Percentiles rank a stretch among this genome's conserved stretches.
These are phyloP conservation scores for Holocentrus rufus DNA, from an alignment of 2,797 vertebrate genomes.

Conservation along the genomic window DNA sequence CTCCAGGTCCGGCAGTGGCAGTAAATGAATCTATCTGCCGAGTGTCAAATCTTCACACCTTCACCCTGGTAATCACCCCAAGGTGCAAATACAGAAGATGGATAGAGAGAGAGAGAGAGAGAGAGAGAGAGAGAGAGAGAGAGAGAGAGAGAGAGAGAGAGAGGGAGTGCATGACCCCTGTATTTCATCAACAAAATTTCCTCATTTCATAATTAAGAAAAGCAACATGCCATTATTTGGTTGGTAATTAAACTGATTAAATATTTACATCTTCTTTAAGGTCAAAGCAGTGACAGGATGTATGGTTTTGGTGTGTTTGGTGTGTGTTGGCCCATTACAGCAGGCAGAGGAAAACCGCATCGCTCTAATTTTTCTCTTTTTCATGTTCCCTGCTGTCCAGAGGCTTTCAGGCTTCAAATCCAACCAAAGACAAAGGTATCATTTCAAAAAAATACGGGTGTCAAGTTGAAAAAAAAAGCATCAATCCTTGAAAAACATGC, in stretches of 20 bases:
- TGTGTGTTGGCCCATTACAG: slow-evolving; percentile 35
- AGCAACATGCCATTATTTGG: slow-evolving; percentile 68
- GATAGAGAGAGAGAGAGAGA: slow-evolving; percentile 59
- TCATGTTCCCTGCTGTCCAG: background rate
- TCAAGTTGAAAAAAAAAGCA: background rate
- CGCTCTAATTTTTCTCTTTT: slow-evolving; percentile 41
- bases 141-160: slow-evolving; percentile 22
- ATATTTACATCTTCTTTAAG: slow-evolving; percentile 74
- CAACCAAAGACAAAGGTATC: background rate
- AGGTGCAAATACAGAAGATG: slow-evolving; percentile 89
- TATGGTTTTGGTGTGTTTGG: slow-evolving; percentile 45
- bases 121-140: slow-evolving; percentile 23
- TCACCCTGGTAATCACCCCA: slow-evolving; percentile 90
- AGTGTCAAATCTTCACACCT: slow-evolving; percentile 97
- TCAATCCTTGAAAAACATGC: background rate
- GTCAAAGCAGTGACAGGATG: slow-evolving; percentile 70
- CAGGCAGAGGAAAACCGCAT: slow-evolving; percentile 30
- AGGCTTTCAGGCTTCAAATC: background rate
- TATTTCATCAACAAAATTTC: slow-evolving; percentile 77
- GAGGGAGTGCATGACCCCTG: slow-evolving; percentile 46
- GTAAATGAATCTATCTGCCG: slow-evolving; percentile 96
- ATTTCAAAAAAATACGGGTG: background rate
- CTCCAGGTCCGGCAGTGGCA: slow-evolving; percentile 94
- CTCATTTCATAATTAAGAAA: slow-evolving; percentile 74
- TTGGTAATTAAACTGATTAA: slow-evolving; percentile 77